Percentiles rank a stretch among this genome's conserved stretches.
These are phyloP conservation scores for Mus musculus DNA, from an alignment of 2,113 vertebrate species.

Conservation along the genomic window GRCm39 chr10:115109501-115110000, in stretches of 20 bases:
- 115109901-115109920: too few relatives aligned
- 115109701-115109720: background rate
- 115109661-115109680: background rate
- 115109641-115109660: background rate
- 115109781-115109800: background rate
- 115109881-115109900: too few relatives aligned
- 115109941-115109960: too few relatives aligned
- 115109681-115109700: background rate
- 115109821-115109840: too few relatives aligned
- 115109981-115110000: too few relatives aligned
- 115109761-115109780: background rate
- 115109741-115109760: constrained; percentile 12
- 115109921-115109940: too few relatives aligned
- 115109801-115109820: background rate
- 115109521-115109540: background rate
- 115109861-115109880: too few relatives aligned
- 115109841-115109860: too few relatives aligned
- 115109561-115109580: too few relatives aligned
- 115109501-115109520: background rate
- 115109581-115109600: too few relatives aligned
- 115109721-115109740: background rate
- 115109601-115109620: too few relatives aligned
- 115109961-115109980: too few relatives aligned
- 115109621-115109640: background rate
- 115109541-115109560: background rate